Percentiles rank a stretch among this genome's conserved stretches.
Evolutionary conservation across 1,140 invertebrate species (phyloP).

Genomic region (Caenorhabditis latens): DNA sequence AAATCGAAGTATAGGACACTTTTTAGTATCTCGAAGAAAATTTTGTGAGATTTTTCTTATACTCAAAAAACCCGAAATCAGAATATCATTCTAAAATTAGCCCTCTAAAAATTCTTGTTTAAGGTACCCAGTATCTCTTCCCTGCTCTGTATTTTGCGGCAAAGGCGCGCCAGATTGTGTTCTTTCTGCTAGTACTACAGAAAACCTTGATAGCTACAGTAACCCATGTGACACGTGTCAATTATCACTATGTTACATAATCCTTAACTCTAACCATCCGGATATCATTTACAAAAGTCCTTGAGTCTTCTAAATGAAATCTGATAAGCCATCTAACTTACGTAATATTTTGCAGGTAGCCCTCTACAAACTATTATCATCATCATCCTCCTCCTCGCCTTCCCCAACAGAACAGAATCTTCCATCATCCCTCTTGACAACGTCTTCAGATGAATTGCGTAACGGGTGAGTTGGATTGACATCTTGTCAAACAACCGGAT

Average conservation of each 20-base stretch:
- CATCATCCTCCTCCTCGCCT: neutral
- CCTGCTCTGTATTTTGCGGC: too few relatives aligned
- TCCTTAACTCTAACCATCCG: neutral
- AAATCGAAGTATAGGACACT: too few relatives aligned
- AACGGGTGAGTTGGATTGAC: slow-evolving; percentile 52
- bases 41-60: too few relatives aligned
- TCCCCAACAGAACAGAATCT: neutral
- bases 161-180: too few relatives aligned
- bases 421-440: neutral
- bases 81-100: too few relatives aligned
- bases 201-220: neutral
- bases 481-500: slow-evolving; percentile 55
- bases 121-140: too few relatives aligned
- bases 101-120: too few relatives aligned
- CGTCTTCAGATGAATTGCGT: slow-evolving; percentile 44
- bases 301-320: neutral
- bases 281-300: neutral
- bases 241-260: slow-evolving; percentile 15
- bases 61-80: too few relatives aligned
- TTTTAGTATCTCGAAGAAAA: too few relatives aligned
- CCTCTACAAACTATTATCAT: slow-evolving; percentile 31
- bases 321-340: neutral
- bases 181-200: too few relatives aligned
- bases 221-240: neutral
- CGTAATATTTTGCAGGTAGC: slow-evolving; percentile 25